Evolutionary conservation across 2,888 invertebrate genomes (phyloP), one percentile per base, ranked within the genome.

Genomic region (Sceliomorpha sp.): DNA sequence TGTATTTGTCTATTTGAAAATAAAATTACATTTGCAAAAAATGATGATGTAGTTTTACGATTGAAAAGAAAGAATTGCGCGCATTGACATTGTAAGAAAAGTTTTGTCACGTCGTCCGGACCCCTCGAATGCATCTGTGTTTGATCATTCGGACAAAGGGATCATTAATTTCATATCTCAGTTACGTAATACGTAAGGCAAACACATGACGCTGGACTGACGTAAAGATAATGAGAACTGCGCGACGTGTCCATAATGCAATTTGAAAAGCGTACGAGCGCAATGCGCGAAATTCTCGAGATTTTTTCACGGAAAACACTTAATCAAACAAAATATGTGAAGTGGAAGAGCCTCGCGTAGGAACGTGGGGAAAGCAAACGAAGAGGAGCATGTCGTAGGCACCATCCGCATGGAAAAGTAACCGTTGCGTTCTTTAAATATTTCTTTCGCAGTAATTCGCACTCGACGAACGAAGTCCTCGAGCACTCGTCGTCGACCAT

Each of bases 401-500:
- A 14, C 26, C 44, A 31, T 17, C 48, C 48, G 36, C 48, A 36
- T 48, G 48, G 48, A 48, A 48, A 48, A 48, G 36, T 48, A 48
- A 36, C 48, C 50, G 10, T 42, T 64, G 60, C 59, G 59, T 67
- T 70, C 58, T 72, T 53, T 63, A 64, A 72, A 72, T 67, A 62
- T 66, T 69, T 66, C 56, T 51, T 64, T 37, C 34, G 39, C 24
- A 13, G 36, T 27, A 36, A 63, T 55, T 66, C 45, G 56, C 40
- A 44, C 67, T 39, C 48, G 20, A 44, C 24, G 44, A 53, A 47
- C 24, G 32, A 32, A 50, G 39, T 53, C 37, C 56, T 64, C 62
- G 59, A 67, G 75, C 72, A 73, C 83, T 83, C 81, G 79, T 83
- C 82, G 78, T 77, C 81, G 82, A 81, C 83, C 87, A 87, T 87